Conservation (phyloP, 2,113 vertebrate species). For the Eulemur rufifrons region DNA sequence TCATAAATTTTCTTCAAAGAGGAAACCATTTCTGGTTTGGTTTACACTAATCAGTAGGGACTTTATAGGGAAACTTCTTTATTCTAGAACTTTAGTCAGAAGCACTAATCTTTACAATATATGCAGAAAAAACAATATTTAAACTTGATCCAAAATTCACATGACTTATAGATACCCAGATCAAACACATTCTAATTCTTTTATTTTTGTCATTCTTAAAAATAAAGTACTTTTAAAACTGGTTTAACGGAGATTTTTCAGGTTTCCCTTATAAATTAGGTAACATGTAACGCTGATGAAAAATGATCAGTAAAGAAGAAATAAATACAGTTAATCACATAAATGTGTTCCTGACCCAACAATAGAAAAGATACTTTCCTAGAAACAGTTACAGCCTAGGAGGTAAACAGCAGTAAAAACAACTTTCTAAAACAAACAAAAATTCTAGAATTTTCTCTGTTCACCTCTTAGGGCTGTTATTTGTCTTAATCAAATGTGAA, state of each 20-base stretch:
- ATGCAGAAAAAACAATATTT: neutral
- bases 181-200: neutral
- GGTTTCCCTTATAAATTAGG: neutral
- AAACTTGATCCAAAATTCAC: neutral
- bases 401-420: neutral
- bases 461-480: neutral
- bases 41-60: slow-evolving; percentile 43
- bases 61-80: slow-evolving; percentile 31
- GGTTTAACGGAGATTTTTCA: neutral
- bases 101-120: neutral
- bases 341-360: neutral
- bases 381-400: neutral
- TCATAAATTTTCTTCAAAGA: slow-evolving; percentile 53
- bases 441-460: neutral
- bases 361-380: neutral
- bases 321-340: neutral
- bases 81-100: slow-evolving; percentile 41
- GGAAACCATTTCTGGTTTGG: slow-evolving; percentile 43
- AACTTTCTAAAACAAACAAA: neutral
- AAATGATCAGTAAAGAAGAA: neutral
- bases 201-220: slow-evolving; percentile 18
- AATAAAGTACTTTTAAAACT: neutral
- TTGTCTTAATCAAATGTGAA: slow-evolving; percentile 27
- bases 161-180: neutral
- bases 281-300: neutral